phyloP scores from a whole-genome alignment of 2,888 invertebrate genomes.

The Stegophylla sp. region DNA sequence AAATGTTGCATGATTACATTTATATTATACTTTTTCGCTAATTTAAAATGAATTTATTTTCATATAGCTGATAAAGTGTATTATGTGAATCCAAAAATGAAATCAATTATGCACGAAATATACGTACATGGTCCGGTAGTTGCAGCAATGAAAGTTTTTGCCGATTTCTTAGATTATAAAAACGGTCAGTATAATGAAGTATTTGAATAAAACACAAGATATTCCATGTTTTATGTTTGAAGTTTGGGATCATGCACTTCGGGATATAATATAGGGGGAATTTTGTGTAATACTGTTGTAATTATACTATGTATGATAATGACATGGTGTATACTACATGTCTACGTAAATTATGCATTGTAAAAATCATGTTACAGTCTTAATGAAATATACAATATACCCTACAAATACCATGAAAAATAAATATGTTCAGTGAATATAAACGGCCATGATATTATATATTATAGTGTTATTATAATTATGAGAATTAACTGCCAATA shows the following conservation, averaged over 20 bases:
- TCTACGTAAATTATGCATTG: too few relatives aligned
- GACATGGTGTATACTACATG: too few relatives aligned
- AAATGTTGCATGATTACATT: not conserved
- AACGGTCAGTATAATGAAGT: conserved; percentile 49
- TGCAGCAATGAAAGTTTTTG: conserved; percentile 60
- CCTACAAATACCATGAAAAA: too few relatives aligned
- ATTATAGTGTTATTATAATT: too few relatives aligned
- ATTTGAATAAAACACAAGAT: not conserved
- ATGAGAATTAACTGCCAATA: not conserved
- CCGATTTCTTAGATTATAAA: conserved; percentile 60
- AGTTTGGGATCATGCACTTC: too few relatives aligned
- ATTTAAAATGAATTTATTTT: not conserved
- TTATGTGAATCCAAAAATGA: conserved; percentile 32
- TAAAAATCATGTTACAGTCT: too few relatives aligned
- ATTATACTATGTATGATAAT: too few relatives aligned
- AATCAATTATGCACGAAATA: conserved; percentile 52
- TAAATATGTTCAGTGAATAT: not conserved
- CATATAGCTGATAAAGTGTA: conserved; percentile 32
- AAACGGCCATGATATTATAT: too few relatives aligned
- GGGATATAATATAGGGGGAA: too few relatives aligned
- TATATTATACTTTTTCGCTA: not conserved
- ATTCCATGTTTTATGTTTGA: too few relatives aligned
- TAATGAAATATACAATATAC: too few relatives aligned
- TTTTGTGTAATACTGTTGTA: too few relatives aligned
- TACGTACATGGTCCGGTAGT: conserved; percentile 60